Percentiles rank a stretch among this genome's conserved stretches.
Evolutionary conservation across 2,888 invertebrate genomes (phyloP).

Genomic region (Kryphioiulus occultus): DNA sequence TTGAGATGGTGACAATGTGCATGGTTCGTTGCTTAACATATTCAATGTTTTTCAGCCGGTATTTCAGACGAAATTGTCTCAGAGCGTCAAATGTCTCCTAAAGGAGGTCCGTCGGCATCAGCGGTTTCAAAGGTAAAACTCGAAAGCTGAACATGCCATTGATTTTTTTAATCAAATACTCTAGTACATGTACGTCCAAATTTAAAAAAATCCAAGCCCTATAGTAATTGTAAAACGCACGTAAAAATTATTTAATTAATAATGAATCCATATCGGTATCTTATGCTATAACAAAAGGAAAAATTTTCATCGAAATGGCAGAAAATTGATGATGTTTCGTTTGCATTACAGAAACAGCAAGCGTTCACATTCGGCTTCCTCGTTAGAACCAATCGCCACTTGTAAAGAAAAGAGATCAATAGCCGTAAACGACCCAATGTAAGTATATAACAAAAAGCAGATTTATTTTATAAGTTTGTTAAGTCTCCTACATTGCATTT

Average conservation of each 20-base stretch:
- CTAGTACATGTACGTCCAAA: background rate
- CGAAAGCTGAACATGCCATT: background rate
- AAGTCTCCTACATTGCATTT: background rate
- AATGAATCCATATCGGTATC: background rate
- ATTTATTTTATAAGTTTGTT: background rate
- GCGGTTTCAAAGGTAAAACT: conserved; percentile 44
- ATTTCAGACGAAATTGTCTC: conserved; percentile 48
- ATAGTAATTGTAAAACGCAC: background rate
- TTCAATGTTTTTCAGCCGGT: conserved; percentile 47
- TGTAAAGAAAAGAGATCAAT: conserved; percentile 43
- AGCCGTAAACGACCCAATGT: conserved; percentile 39
- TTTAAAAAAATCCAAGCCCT: background rate
- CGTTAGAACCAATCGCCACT: conserved; percentile 45
- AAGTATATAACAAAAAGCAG: conserved; percentile 29
- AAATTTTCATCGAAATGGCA: background rate
- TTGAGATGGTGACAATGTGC: background rate
- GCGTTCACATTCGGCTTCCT: conserved; percentile 50
- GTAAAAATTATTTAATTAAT: background rate
- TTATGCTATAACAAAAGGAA: background rate
- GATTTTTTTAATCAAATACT: no score
- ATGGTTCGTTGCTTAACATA: background rate
- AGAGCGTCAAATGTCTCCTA: conserved; percentile 46
- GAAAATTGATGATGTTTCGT: background rate
- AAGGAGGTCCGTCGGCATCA: conserved; percentile 51
- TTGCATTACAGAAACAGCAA: conserved; percentile 46